A percentile compares a stretch with the other conserved stretches of the same genome.
phyloP scores from a whole-genome alignment of 2,113 vertebrate genomes.

The Misgurnus anguillicaudatus region DNA sequence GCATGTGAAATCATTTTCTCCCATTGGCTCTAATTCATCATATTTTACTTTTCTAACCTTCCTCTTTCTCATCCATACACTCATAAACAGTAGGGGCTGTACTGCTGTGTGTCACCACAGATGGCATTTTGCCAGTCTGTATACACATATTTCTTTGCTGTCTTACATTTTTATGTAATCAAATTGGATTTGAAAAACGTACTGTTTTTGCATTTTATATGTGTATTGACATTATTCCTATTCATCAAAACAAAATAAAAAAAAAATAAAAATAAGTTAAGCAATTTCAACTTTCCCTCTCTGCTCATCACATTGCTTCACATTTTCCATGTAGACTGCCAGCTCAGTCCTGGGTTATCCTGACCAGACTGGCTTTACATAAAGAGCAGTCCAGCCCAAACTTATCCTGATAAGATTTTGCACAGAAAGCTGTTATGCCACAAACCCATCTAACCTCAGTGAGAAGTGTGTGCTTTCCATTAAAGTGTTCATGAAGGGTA shows the following conservation, averaged over 20 bases:
- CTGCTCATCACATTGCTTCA: slow-evolving; percentile 43
- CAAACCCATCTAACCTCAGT: not conserved
- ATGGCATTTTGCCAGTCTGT: slow-evolving; percentile 1
- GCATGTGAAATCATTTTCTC: slow-evolving; percentile 83
- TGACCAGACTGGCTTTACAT: slow-evolving; percentile 48
- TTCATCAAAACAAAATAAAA: too few species aligned
- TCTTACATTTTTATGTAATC: not conserved
- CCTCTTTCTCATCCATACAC: not conserved
- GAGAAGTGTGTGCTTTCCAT: not conserved
- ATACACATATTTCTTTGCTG: not conserved
- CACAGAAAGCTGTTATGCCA: not conserved
- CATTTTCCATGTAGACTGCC: slow-evolving; percentile 66
- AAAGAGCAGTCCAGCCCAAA: slow-evolving; percentile 52
- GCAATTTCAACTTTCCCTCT: not conserved
- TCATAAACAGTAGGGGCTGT: not conserved
- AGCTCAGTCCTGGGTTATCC: slow-evolving; percentile 53
- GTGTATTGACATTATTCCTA: too few species aligned
- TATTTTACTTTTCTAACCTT: slow-evolving; percentile 75
- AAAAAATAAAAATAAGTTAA: too few species aligned
- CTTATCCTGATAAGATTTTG: slow-evolving; percentile 61
- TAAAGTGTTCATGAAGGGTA: slow-evolving; percentile 53
- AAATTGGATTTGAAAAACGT: too few species aligned
- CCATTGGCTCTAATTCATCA: slow-evolving; percentile 66
- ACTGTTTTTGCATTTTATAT: too few species aligned
- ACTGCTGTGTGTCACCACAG: not conserved